These are phyloP conservation scores for Linnaemya tessellans DNA, from an alignment of 2,888 invertebrate species.

Conservation along the genomic window DNA sequence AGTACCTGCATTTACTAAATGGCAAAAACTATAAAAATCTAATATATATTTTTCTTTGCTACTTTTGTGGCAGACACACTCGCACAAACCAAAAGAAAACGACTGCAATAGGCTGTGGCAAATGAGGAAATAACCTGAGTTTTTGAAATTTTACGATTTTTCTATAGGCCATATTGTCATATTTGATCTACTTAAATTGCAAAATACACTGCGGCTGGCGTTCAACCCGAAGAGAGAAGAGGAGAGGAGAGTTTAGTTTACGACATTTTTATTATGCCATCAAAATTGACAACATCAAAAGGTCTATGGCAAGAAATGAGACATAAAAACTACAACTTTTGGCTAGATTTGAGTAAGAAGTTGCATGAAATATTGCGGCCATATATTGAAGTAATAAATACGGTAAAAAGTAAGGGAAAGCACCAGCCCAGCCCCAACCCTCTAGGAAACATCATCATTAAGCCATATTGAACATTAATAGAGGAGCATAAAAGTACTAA, in stretches of 20 bases:
- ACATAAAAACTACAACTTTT: conserved; percentile 56
- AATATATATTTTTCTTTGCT: conserved; percentile 50
- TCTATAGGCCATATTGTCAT: conserved; percentile 68
- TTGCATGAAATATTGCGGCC: conserved; percentile 27
- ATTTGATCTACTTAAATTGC: conserved; percentile 63
- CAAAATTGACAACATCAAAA: conserved; percentile 63
- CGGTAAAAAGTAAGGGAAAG: neutral
- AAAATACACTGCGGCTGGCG: neutral
- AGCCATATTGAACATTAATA: conserved; percentile 51
- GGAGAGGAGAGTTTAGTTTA: conserved; percentile 53
- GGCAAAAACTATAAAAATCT: conserved; percentile 67
- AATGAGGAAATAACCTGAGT: conserved; percentile 54
- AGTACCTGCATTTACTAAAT: conserved; percentile 63
- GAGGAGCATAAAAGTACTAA: conserved; percentile 3
- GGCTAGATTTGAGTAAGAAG: conserved; percentile 11
- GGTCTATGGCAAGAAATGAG: conserved; percentile 27
- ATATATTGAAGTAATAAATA: conserved; percentile 53
- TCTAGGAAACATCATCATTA: conserved; percentile 57
- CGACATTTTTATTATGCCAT: conserved; percentile 68
- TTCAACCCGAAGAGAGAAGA: neutral
- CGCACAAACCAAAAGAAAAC: neutral
- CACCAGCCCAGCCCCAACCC: neutral
- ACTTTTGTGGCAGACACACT: conserved; percentile 20
- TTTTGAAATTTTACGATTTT: conserved; percentile 66
- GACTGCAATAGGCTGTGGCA: conserved; percentile 5